Percentiles rank a stretch among this genome's conserved stretches.
These are phyloP conservation scores for Cottoperca gobio DNA, from an alignment of 2,797 vertebrate genomes.

Conservation along the genomic window DNA sequence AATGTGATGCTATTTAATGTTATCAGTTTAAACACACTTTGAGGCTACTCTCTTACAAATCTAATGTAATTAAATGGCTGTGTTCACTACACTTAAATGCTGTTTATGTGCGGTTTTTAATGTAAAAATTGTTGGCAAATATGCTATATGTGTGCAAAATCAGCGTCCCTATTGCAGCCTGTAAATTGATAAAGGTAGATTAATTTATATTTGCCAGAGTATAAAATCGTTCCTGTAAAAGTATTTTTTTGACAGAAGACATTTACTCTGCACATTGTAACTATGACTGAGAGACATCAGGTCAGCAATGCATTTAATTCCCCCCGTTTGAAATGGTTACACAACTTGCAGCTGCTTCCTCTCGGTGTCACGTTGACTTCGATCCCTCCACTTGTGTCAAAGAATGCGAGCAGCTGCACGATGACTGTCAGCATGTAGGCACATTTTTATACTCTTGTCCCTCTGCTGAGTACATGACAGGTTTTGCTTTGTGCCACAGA, in stretches of 20 bases:
- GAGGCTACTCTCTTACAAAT: background rate
- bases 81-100: background rate
- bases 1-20: background rate
- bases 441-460: conserved; percentile 68
- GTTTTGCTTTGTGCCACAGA: conserved; percentile 18
- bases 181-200: background rate
- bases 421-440: conserved; percentile 1
- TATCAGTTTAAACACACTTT: background rate
- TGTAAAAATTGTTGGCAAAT: background rate
- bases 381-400: conserved; percentile 59
- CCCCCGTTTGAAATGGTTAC: conserved; percentile 33
- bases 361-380: conserved; percentile 40
- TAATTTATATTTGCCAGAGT: background rate
- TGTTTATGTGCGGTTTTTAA: conserved; percentile 10
- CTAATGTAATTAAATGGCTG: background rate
- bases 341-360: conserved; percentile 46
- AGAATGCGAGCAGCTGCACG: conserved; percentile 46
- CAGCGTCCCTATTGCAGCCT: background rate
- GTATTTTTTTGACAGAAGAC: background rate
- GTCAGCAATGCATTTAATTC: background rate
- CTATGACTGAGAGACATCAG: background rate
- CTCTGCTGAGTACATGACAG: conserved; percentile 45
- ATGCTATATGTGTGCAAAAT: background rate
- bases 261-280: background rate
- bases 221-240: background rate